Conservation (phyloP, 2,888 invertebrate genomes). For the Nephrotoma flavescens region DNA sequence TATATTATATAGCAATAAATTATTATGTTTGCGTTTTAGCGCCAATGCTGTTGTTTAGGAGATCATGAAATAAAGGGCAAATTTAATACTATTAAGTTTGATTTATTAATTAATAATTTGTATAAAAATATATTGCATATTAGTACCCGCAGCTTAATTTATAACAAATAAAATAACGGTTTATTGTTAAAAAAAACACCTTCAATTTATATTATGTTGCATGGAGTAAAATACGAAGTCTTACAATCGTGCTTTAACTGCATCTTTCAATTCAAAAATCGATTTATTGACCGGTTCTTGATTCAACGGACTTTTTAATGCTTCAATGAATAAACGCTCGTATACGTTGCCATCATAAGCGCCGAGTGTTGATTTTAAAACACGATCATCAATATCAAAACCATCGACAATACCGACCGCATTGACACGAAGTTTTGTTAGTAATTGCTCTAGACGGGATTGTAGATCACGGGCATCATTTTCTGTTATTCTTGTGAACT, state of each 20-base stretch:
- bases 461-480: constrained; percentile 37
- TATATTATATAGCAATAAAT: no score
- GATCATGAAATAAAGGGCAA: no score
- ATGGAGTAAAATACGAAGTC: no score
- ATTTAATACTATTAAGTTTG: no score
- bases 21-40: no score
- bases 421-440: constrained; percentile 64
- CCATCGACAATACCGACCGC: constrained; percentile 84
- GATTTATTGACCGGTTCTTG: constrained; percentile 24
- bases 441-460: constrained; percentile 50
- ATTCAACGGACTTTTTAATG: constrained; percentile 69
- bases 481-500: constrained; percentile 27
- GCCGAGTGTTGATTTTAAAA: constrained; percentile 60
- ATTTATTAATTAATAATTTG: no score
- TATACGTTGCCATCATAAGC: constrained; percentile 76
- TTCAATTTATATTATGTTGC: no score
- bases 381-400: constrained; percentile 71
- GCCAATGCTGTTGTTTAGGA: no score
- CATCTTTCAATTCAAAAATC: neutral
- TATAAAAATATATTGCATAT: no score
- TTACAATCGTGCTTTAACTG: neutral
- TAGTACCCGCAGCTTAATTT: no score
- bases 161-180: no score
- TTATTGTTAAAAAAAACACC: no score
- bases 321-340: constrained; percentile 62